phyloP scores from a whole-genome alignment of 2,113 vertebrate genomes.

The Herpailurus yagouaroundi region DNA sequence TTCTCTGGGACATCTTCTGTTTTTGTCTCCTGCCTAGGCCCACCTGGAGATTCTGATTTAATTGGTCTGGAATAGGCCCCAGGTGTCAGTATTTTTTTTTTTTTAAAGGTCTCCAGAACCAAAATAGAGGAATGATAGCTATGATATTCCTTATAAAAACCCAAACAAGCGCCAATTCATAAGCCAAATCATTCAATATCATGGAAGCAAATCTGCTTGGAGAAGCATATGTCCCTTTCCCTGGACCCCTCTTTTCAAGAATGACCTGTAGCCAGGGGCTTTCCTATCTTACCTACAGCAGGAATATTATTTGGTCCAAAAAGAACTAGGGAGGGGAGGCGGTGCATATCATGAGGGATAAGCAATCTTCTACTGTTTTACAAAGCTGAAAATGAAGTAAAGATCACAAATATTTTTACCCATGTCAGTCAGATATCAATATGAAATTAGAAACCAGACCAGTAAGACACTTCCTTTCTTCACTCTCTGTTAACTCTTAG shows the following conservation, averaged over 20 bases:
- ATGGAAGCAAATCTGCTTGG: not conserved
- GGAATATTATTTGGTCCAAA: not conserved
- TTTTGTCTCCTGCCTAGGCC: not conserved
- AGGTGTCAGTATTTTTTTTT: not conserved
- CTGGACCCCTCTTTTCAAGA: not conserved
- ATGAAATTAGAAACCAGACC: constrained; percentile 25
- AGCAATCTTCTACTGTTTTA: constrained; percentile 4
- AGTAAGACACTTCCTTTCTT: not conserved
- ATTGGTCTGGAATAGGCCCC: not conserved
- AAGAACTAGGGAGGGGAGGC: not conserved
- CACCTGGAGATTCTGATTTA: constrained; percentile 4
- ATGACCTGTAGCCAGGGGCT: not conserved
- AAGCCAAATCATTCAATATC: not conserved
- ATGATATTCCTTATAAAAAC: constrained; percentile 13
- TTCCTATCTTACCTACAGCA: not conserved
- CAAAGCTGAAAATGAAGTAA: constrained; percentile 42
- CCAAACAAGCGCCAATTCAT: not conserved
- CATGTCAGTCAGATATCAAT: not conserved
- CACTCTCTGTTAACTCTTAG: not conserved
- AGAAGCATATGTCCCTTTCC: not conserved
- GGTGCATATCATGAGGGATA: not conserved
- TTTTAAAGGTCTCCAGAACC: not conserved
- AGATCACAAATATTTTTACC: constrained; percentile 23
- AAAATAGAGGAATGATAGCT: not conserved
- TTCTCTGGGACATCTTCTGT: not conserved